Base-by-base conservation (phyloP, 2,888 invertebrate genomes). In the Drosophila nigricruria region DNA sequence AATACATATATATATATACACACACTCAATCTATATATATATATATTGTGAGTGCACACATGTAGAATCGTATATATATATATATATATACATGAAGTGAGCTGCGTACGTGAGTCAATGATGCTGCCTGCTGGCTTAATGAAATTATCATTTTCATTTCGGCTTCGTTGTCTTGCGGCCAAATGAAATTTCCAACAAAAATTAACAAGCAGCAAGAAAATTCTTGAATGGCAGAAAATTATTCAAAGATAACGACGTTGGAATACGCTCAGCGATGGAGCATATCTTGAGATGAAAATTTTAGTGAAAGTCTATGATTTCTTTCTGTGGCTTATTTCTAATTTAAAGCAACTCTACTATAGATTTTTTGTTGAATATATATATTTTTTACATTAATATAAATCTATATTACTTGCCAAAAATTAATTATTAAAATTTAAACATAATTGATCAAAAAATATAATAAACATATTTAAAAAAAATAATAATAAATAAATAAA, bases 91-190 rank as follows among this genome's bases (percentile, higher is more conserved):
- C 27, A 38, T 36, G 9, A 23, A 60, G 34, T 30, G n/a, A 10
- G 61, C 58, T 16, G 12, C 57, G 25, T 27, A 52, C 58, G 61
- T 62, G 67, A 63, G 54, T 58, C 68, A 73, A 57, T 70, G 50
- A 42, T 38, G 53, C 42, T 32, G 50, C 60, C 52, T 63, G 65
- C 38, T 23, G 57, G 75, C 82, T 89, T 89, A 89, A 89, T 88
- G 72, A 89, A 85, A 88, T 88, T 88, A 89, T 88, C 69, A 71
- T 83, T 87, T 74, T 59, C 69, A 73, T 87, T 87, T 72, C 63
- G 69, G 65, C 58, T 60, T 67, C 70, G 65, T 88, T 86, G 75
- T 83, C 86, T 70, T 66, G 50, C 56, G 68, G 76, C 45, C 54
- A 50, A 53, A 61, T 66, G 40, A 62, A 82, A 67, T 72, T 65